Evolutionary conservation across 1,140 invertebrate genomes (phyloP).

Genomic region (Drosophila nigrodunni): DNA sequence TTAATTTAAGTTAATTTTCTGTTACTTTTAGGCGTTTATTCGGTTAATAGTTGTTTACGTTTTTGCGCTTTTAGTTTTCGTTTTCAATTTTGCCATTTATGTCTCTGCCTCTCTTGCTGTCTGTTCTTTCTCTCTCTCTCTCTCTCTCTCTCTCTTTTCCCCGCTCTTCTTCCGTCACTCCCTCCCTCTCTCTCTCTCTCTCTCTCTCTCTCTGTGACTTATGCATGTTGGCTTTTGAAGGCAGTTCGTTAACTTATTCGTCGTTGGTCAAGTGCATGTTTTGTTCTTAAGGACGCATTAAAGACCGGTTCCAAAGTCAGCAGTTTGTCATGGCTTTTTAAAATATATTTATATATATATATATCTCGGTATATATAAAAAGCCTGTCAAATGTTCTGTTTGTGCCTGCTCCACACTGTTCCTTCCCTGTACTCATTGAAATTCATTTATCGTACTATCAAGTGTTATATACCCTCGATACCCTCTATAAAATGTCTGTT

Average conservation of each 20-base stretch:
- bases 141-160: too few relatives aligned
- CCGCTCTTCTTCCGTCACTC: too few relatives aligned
- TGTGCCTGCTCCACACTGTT: not conserved
- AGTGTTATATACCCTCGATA: slow-evolving; percentile 19
- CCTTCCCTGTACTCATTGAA: slow-evolving; percentile 4
- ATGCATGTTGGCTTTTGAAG: slow-evolving; percentile 53
- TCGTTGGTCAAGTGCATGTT: slow-evolving; percentile 72
- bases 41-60: not conserved
- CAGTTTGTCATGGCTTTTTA: slow-evolving; percentile 41
- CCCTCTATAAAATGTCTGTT: slow-evolving; percentile 32
- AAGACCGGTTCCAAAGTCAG: slow-evolving; percentile 64
- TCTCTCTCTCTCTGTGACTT: slow-evolving; percentile 1
- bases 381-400: slow-evolving; percentile 47
- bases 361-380: not conserved
- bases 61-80: slow-evolving; percentile 25
- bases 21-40: slow-evolving; percentile 3
- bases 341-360: too few relatives aligned
- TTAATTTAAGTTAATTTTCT: not conserved
- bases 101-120: slow-evolving; percentile 33
- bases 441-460: slow-evolving; percentile 44
- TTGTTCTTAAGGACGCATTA: slow-evolving; percentile 64
- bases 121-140: not conserved
- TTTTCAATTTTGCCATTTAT: slow-evolving; percentile 25
- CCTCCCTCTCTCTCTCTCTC: slow-evolving; percentile 6
- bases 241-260: slow-evolving; percentile 68